Percentiles rank a stretch among this genome's conserved stretches.
These are phyloP conservation scores for Agrilus biguttatus DNA, from an alignment of 2,888 invertebrate species.

Conservation along the genomic window DNA sequence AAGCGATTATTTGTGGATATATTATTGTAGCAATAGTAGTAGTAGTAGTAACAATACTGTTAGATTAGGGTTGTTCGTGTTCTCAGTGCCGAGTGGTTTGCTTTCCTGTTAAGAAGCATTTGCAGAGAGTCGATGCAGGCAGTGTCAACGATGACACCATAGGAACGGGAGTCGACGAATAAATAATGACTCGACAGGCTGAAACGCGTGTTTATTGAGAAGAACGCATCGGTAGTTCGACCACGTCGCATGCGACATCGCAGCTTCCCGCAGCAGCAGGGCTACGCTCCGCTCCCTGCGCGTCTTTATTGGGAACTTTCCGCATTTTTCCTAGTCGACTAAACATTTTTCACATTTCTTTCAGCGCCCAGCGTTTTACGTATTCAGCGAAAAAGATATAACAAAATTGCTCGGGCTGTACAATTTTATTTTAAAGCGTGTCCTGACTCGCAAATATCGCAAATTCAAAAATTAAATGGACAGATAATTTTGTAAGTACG, in stretches of 20 bases:
- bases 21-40: too few relatives aligned
- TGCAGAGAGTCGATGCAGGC: too few relatives aligned
- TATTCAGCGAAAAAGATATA: constrained; percentile 16
- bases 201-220: constrained; percentile 16
- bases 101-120: too few relatives aligned
- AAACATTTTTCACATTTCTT: constrained; percentile 21
- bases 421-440: constrained; percentile 18
- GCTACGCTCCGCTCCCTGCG: constrained; percentile 3
- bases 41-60: too few relatives aligned
- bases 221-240: constrained; percentile 14
- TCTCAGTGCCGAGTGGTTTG: too few relatives aligned
- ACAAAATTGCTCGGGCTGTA: constrained; percentile 17
- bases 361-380: constrained; percentile 14
- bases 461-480: not conserved
- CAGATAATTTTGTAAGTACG: too few relatives aligned
- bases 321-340: constrained; percentile 15
- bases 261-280: constrained; percentile 10
- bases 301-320: constrained; percentile 17
- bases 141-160: too few relatives aligned
- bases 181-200: constrained; percentile 14
- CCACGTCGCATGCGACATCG: constrained; percentile 14
- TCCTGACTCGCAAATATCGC: constrained; percentile 9
- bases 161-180: constrained; percentile 1
- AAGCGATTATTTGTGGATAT: too few relatives aligned
- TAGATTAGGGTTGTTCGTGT: too few relatives aligned